phyloP scores from a whole-genome alignment of 2,113 vertebrate genomes.

The Triplophysa tibetana region DNA sequence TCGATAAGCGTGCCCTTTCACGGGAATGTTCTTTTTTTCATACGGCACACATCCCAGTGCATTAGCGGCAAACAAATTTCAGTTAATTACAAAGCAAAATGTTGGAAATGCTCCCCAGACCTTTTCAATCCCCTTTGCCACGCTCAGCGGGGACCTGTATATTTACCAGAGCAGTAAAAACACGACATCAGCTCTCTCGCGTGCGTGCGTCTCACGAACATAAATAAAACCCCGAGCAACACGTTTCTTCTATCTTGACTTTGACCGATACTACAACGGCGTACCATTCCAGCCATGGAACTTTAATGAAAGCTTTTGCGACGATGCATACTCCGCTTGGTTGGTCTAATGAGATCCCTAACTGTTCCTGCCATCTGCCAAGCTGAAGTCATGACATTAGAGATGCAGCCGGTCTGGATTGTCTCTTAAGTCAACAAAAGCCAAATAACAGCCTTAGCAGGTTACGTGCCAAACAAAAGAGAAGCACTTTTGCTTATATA shows the following conservation, averaged over 20 bases:
- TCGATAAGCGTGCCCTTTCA: slow-evolving; percentile 64
- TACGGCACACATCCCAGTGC: slow-evolving; percentile 61
- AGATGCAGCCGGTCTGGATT: slow-evolving; percentile 70
- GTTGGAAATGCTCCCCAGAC: slow-evolving; percentile 74
- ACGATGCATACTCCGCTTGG: slow-evolving; percentile 71
- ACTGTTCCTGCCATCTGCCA: slow-evolving; percentile 82
- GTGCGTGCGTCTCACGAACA: slow-evolving; percentile 51
- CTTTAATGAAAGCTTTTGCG: slow-evolving; percentile 80
- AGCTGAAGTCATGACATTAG: slow-evolving; percentile 77
- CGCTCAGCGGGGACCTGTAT: slow-evolving; percentile 67
- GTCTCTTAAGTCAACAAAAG: slow-evolving; percentile 60
- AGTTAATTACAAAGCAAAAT: slow-evolving; percentile 74
- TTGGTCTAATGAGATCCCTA: slow-evolving; percentile 82
- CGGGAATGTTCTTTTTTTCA: slow-evolving; percentile 53
- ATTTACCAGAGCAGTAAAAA: slow-evolving; percentile 65
- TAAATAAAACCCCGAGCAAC: slow-evolving; percentile 57
- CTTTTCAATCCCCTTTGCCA: slow-evolving; percentile 74
- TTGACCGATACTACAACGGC: slow-evolving; percentile 70
- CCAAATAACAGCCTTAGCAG: slow-evolving; percentile 21
- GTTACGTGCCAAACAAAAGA: slow-evolving; percentile 22
- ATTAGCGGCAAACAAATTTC: slow-evolving; percentile 75
- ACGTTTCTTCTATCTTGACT: slow-evolving; percentile 71
- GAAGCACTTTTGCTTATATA: slow-evolving; percentile 22
- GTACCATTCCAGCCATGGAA: slow-evolving; percentile 66
- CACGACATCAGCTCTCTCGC: slow-evolving; percentile 11